Base-by-base conservation (phyloP, 2,797 vertebrate species). In the Triplophysa bombifrons region DNA sequence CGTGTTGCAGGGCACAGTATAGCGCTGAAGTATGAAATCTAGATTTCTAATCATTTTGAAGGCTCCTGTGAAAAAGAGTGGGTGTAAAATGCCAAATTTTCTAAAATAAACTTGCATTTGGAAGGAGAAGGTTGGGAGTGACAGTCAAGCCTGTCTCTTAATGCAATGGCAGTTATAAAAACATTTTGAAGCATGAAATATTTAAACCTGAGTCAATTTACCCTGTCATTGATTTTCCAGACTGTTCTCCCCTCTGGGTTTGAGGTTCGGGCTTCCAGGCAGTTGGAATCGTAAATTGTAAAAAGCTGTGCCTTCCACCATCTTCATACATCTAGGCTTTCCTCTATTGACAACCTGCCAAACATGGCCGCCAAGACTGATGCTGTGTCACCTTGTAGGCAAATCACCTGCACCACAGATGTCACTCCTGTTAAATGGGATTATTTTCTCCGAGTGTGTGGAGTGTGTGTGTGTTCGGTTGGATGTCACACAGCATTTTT, bases 311-410 rank as follows among this genome's bases (percentile, higher is more conserved):
- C 65, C 38, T 74, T 64, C 38, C 19, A 63, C 78, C 71, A 75
- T 80, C 64, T 77, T 74, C 81, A 82, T 80, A 79, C 82, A 80
- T 86, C 80, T 82, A 77, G 74, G 82, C 76, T 81, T 79, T 82
- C 58, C 71, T 75, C 22, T 84, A 87, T 87, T 82, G 85, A 87
- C 84, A 78, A 86, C 70, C 84, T 84, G 86, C 84, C 86, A 81
- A 73, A 80, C 63, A 81, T 73, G 76, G 72, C 81, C 41, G 72
- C 72, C 78, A 81, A 81, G 74, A 84, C 48, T 76, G 76, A 84
- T 84, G 81, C 78, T 58, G 50, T 84, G 82, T 82, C 82, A 84
- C 80, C 80, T 75, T 84, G 80, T 78, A 84, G 76, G 82, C 80
- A 80, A 82, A 82, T 85, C 80, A 74, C 83, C 72, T 77, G 70